Percentiles rank a stretch among this genome's conserved stretches.
Evolutionary conservation across 2,113 vertebrate species (phyloP).

Genomic region (Hippolais icterina): DNA sequence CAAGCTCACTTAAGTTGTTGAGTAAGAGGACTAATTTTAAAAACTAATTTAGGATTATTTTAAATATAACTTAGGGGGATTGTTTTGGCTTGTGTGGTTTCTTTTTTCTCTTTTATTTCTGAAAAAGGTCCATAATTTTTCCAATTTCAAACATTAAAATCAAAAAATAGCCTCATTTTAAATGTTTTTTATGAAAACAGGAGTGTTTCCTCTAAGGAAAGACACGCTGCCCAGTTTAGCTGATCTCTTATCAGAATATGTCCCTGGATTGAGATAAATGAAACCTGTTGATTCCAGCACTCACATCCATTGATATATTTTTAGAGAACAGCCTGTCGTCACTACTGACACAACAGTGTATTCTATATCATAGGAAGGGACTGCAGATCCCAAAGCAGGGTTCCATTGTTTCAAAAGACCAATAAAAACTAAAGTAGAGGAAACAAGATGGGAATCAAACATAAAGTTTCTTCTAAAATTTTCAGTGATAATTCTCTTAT

Average conservation of each 20-base stretch:
- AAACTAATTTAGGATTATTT: background rate
- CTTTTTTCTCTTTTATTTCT: background rate
- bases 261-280: background rate
- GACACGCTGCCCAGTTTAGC: background rate
- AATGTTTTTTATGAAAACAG: background rate
- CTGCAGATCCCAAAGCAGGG: background rate
- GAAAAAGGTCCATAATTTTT: background rate
- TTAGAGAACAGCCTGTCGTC: background rate
- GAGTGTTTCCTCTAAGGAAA: background rate
- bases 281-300: background rate
- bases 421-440: background rate
- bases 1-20: background rate
- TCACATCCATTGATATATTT: background rate
- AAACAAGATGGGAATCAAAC: background rate
- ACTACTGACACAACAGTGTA: background rate
- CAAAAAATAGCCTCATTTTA: background rate
- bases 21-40: background rate
- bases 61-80: background rate
- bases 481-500: background rate
- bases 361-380: background rate
- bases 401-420: background rate
- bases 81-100: background rate
- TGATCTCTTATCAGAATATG: background rate
- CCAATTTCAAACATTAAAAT: background rate
- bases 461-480: background rate